A percentile compares a stretch with the other conserved stretches of the same genome.
Conservation (phyloP, 1,140 invertebrate genomes). For the Thaumatotibia leucotreta region DNA sequence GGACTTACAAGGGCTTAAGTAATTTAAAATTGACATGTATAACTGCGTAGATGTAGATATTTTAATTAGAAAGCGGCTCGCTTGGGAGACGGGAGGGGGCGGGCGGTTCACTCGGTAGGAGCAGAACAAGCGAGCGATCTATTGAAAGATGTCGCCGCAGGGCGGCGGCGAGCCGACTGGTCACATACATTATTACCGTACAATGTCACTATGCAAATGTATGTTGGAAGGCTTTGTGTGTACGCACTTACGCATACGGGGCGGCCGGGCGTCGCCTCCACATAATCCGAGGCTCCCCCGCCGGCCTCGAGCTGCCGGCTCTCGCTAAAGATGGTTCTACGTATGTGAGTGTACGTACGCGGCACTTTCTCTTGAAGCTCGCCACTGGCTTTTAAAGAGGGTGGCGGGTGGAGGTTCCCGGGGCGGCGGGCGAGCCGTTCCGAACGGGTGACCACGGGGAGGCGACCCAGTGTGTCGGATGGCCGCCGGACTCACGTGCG, state of each 20-base stretch:
- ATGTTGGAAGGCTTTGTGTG: conserved; percentile 71
- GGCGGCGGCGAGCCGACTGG: conserved; percentile 52
- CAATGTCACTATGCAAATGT: conserved; percentile 74
- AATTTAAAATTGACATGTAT: conserved; percentile 17
- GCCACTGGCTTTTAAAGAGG: conserved; percentile 74
- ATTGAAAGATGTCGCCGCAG: conserved; percentile 58
- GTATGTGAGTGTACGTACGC: conserved; percentile 70
- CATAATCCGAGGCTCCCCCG: conserved; percentile 59
- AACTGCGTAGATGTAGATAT: conserved; percentile 21
- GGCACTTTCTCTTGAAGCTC: conserved; percentile 74
- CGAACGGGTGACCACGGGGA: conserved; percentile 64
- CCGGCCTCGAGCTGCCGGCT: conserved; percentile 40
- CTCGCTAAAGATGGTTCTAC: conserved; percentile 65
- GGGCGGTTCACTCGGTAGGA: conserved; percentile 17
- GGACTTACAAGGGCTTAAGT: conserved; percentile 10
- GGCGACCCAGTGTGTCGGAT: conserved; percentile 36
- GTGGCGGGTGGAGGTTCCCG: conserved; percentile 39
- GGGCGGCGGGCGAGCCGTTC: conserved; percentile 42
- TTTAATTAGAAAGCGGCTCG: conserved; percentile 39
- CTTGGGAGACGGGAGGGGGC: conserved; percentile 19
- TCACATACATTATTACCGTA: conserved; percentile 73
- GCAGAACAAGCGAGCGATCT: conserved; percentile 41
- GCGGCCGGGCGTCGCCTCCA: conserved; percentile 56
- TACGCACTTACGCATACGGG: conserved; percentile 70
- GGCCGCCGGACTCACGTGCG: conserved; percentile 36